These are phyloP conservation scores for Sinonovacula constricta DNA, from an alignment of 1,140 invertebrate species.

Conservation along the genomic window DNA sequence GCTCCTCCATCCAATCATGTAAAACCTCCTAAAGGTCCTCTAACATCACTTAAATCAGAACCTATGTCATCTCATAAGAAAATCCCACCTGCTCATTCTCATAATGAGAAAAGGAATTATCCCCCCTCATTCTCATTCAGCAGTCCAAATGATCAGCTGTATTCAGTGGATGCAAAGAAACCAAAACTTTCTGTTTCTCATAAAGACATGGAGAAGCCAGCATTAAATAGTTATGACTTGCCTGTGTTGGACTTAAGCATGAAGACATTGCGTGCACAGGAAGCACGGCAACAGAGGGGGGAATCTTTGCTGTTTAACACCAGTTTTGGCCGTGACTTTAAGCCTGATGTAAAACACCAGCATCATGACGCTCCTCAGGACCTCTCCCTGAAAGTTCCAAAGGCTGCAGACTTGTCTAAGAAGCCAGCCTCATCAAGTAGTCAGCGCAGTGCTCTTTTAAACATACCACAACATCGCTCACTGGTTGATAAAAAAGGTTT, in stretches of 20 bases:
- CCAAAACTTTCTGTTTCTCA: slow-evolving; percentile 31
- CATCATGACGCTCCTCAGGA: slow-evolving; percentile 31
- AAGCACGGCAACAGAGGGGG: slow-evolving; percentile 44
- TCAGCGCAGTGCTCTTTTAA: slow-evolving; percentile 44
- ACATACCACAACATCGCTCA: slow-evolving; percentile 25
- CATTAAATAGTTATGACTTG: slow-evolving; percentile 3
- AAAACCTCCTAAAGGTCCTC: slow-evolving; percentile 4
- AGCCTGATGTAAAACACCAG: neutral
- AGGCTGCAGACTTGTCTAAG: neutral
- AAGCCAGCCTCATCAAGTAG: neutral
- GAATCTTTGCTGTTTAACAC: slow-evolving; percentile 46
- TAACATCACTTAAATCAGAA: slow-evolving; percentile 1
- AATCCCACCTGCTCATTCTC: slow-evolving; percentile 43
- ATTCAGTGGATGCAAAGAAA: slow-evolving; percentile 7
- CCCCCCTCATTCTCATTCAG: neutral
- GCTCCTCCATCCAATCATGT: neutral
- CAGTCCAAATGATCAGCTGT: neutral
- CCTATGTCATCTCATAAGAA: slow-evolving; percentile 6
- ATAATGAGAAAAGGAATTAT: slow-evolving; percentile 35
- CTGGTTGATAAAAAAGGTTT: neutral
- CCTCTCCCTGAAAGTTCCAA: slow-evolving; percentile 32
- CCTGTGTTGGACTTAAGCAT: slow-evolving; percentile 47
- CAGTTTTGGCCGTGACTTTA: slow-evolving; percentile 33
- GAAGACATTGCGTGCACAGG: slow-evolving; percentile 46
- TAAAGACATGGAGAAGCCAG: slow-evolving; percentile 6